A percentile compares a stretch with the other conserved stretches of the same genome.
These are phyloP conservation scores for Dryobota labecula DNA, from an alignment of 2,888 invertebrate genomes.

Conservation along the genomic window DNA sequence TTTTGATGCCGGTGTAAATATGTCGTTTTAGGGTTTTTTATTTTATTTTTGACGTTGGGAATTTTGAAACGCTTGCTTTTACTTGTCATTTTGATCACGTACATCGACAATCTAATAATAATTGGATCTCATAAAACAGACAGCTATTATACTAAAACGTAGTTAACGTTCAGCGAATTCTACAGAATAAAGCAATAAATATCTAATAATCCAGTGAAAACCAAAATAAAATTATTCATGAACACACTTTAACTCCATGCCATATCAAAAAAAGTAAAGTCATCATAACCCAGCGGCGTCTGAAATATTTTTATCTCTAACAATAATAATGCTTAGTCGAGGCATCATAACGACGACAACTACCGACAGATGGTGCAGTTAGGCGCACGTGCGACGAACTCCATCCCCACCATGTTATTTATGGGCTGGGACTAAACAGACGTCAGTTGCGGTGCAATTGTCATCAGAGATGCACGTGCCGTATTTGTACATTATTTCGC, in stretches of 20 bases:
- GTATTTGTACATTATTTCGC: not conserved
- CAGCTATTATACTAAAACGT: not conserved
- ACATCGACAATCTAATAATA: conserved; percentile 5
- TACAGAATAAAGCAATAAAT: conserved; percentile 29
- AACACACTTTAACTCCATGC: conserved; percentile 25
- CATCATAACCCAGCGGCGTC: conserved; percentile 42
- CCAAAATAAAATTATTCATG: conserved; percentile 50
- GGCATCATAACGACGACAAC: conserved; percentile 45
- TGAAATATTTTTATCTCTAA: conserved; percentile 54
- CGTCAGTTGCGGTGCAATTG: conserved; percentile 42
- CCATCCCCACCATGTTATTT: conserved; percentile 58
- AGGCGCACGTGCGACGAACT: conserved; percentile 57
- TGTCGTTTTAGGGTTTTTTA: not conserved
- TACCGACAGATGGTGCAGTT: conserved; percentile 62
- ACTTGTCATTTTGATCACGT: conserved; percentile 25
- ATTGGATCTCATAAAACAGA: not conserved
- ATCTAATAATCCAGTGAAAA: conserved; percentile 17
- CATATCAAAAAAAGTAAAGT: conserved; percentile 42
- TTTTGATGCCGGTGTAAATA: conserved; percentile 27
- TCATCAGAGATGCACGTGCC: conserved; percentile 18
- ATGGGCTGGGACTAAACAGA: conserved; percentile 32
- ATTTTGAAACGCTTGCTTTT: not conserved
- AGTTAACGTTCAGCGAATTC: not conserved
- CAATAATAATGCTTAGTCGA: conserved; percentile 60
- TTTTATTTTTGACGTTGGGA: not conserved